Evolutionary conservation across 2,888 invertebrate species (phyloP).

Genomic region (Piscicola geometra): DNA sequence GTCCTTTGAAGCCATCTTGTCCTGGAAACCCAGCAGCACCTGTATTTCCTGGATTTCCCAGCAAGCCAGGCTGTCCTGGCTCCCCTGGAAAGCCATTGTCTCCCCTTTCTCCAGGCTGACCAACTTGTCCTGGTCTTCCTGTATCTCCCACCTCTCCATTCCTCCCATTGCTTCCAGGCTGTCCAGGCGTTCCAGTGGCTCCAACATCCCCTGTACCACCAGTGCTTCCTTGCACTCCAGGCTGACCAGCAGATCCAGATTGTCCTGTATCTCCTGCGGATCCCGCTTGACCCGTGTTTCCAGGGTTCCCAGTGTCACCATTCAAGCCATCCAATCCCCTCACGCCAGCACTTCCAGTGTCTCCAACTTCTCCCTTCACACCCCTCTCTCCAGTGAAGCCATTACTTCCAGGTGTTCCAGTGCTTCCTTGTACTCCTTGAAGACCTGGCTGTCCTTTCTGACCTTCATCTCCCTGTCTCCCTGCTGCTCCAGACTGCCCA

Average conservation of each 20-base stretch:
- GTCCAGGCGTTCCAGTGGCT: slow-evolving; percentile 37
- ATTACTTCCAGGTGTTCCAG: neutral
- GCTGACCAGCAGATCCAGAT: slow-evolving; percentile 32
- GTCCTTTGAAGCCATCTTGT: slow-evolving; percentile 28
- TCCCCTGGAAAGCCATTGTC: neutral
- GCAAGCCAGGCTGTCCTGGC: slow-evolving; percentile 11
- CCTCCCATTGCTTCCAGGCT: slow-evolving; percentile 31
- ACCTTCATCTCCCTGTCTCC: neutral
- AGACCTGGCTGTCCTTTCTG: neutral
- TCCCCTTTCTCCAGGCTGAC: slow-evolving; percentile 22
- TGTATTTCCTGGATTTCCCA: neutral
- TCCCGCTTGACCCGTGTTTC: slow-evolving; percentile 32
- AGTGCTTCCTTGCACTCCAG: slow-evolving; percentile 28
- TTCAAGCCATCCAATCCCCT: slow-evolving; percentile 19
- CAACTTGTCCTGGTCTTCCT: slow-evolving; percentile 37
- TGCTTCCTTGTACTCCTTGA: neutral
- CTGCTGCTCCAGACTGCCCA: neutral
- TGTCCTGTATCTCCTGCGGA: slow-evolving; percentile 29
- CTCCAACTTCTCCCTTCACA: slow-evolving; percentile 24
- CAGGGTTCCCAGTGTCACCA: slow-evolving; percentile 32
- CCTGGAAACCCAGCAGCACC: slow-evolving; percentile 32
- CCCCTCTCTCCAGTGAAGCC: neutral
- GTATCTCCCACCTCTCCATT: slow-evolving; percentile 25
- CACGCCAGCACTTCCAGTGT: slow-evolving; percentile 29
- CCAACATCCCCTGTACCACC: slow-evolving; percentile 34